Conservation (phyloP, 1,140 invertebrate genomes). For the Harpegnathos saltator region DNA sequence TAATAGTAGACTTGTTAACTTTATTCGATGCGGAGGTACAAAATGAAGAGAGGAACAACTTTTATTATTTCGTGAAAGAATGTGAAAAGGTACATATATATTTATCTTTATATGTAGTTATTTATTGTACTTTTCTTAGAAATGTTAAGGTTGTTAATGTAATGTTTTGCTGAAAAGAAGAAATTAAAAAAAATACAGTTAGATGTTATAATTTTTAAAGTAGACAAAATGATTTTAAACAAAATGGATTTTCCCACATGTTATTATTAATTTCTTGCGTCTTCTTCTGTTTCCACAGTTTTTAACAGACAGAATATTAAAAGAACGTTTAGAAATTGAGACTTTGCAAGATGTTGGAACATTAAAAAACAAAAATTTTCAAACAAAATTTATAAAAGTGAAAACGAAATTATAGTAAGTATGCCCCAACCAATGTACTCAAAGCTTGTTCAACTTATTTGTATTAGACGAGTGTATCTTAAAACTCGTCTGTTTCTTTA, state of each 20-base stretch:
- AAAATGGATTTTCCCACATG: background rate
- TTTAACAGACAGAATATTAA: slow-evolving; percentile 94
- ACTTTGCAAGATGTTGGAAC: slow-evolving; percentile 96
- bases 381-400: slow-evolving; percentile 98
- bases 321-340: slow-evolving; percentile 97
- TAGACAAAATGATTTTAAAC: background rate
- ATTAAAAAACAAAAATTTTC: slow-evolving; percentile 96
- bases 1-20: slow-evolving; percentile 92
- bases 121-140: slow-evolving; percentile 5
- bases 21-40: slow-evolving; percentile 92
- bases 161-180: background rate
- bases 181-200: background rate
- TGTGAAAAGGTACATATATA: slow-evolving; percentile 88
- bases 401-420: slow-evolving; percentile 99
- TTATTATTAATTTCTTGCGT: slow-evolving; percentile 54
- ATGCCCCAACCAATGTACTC: background rate
- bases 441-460: background rate
- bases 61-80: slow-evolving; percentile 92
- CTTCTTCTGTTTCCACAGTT: slow-evolving; percentile 86
- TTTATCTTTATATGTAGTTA: slow-evolving; percentile 11
- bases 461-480: background rate
- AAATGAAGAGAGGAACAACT: slow-evolving; percentile 90
- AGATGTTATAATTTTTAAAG: background rate
- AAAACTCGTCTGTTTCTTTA: slow-evolving; percentile 78
- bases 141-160: too few species aligned